Conservation (phyloP, 2,797 vertebrate species). For the Sphaeramia orbicularis region DNA sequence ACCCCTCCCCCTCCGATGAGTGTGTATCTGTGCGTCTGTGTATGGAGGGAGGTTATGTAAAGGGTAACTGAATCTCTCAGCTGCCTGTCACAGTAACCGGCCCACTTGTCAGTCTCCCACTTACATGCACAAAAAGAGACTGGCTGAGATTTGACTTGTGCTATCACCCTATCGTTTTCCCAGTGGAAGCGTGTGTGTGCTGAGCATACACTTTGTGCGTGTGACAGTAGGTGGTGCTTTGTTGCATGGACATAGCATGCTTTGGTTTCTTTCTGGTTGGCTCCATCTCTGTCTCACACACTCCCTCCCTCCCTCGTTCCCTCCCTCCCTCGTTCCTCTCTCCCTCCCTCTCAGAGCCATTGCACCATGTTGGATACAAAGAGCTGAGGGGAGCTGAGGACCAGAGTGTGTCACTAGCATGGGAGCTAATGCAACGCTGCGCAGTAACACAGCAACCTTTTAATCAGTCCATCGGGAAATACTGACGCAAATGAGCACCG, state of each 20-base stretch:
- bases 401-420: conserved; percentile 74
- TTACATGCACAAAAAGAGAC: conserved; percentile 23
- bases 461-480: conserved; percentile 60
- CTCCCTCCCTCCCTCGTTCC: conserved; percentile 30
- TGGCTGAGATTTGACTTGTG: conserved; percentile 61
- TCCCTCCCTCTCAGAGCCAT: conserved; percentile 66
- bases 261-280: conserved; percentile 54
- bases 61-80: conserved; percentile 79
- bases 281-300: conserved; percentile 20
- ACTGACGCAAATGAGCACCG: conserved; percentile 26
- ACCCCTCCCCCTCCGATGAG: conserved; percentile 68
- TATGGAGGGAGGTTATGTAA: conserved; percentile 83
- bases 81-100: conserved; percentile 62
- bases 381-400: conserved; percentile 73
- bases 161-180: conserved; percentile 24
- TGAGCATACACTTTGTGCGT: conserved; percentile 44
- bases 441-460: conserved; percentile 60
- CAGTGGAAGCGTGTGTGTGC: conserved; percentile 19
- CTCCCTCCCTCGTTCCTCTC: conserved; percentile 46
- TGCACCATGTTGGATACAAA: conserved; percentile 86
- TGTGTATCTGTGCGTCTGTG: conserved; percentile 52
- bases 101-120: conserved; percentile 45
- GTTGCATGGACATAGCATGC: conserved; percentile 60
- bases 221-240: conserved; percentile 72
- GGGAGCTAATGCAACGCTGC: conserved; percentile 67